phyloP scores from a whole-genome alignment of 1,140 invertebrate species.

The Sminthurides bifidus region DNA sequence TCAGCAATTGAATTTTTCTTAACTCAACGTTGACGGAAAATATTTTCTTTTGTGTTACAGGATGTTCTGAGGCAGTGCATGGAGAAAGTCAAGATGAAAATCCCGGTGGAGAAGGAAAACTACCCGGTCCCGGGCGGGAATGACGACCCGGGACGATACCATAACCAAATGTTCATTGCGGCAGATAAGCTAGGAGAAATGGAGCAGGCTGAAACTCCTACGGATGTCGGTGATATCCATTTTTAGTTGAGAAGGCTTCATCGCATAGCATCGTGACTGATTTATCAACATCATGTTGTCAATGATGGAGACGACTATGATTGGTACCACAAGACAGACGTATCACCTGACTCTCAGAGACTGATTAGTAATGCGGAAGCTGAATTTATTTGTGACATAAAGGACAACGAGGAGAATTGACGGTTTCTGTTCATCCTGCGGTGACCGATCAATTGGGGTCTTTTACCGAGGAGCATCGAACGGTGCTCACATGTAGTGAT shows the following conservation, averaged over 20 bases:
- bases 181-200: conserved; percentile 23
- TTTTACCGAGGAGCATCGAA: no score
- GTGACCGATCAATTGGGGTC: no score
- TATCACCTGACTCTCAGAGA: no score
- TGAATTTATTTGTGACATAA: no score
- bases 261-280: not conserved
- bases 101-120: conserved; percentile 22
- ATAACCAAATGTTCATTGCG: not conserved
- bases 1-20: not conserved
- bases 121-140: conserved; percentile 14
- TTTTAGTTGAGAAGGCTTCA: conserved; percentile 10
- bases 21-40: not conserved
- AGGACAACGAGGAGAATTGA: no score
- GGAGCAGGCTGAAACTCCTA: conserved; percentile 27
- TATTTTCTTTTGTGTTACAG: conserved; percentile 19
- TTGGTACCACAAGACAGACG: no score
- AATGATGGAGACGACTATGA: no score
- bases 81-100: conserved; percentile 21
- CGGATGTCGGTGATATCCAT: conserved; percentile 27
- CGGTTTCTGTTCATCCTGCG: no score
- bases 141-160: conserved; percentile 11
- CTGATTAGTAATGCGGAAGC: no score
- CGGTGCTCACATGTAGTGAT: no score
- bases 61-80: conserved; percentile 22
- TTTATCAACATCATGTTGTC: no score